Conservation (phyloP, 2,888 invertebrate species). For the Harmothoe impar region DNA sequence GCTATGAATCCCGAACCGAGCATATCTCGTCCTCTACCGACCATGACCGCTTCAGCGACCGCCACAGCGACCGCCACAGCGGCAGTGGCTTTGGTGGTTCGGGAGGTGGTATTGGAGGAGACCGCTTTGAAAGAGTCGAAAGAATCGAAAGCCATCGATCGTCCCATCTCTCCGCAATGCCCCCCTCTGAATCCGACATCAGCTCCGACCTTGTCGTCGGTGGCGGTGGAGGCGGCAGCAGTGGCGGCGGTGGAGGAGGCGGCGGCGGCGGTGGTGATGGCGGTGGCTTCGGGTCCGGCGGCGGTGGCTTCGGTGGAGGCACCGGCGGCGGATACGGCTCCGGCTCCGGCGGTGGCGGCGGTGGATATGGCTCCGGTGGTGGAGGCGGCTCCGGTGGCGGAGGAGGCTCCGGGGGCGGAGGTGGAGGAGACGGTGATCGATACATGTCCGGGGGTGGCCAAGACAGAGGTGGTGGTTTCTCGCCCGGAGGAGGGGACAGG, state of each 20-base stretch:
- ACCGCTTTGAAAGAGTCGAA: conserved; percentile 26
- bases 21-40: neutral
- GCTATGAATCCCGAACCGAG: conserved; percentile 4
- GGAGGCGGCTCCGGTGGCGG: conserved; percentile 1
- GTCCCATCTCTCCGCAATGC: neutral
- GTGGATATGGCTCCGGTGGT: conserved; percentile 32
- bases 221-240: conserved; percentile 38
- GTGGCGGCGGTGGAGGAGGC: neutral
- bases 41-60: neutral
- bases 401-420: neutral
- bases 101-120: conserved; percentile 27
- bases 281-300: neutral
- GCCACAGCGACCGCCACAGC: neutral
- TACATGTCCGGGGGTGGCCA: conserved; percentile 15
- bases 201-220: conserved; percentile 18
- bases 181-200: conserved; percentile 29
- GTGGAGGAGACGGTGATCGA: conserved; percentile 23
- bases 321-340: conserved; percentile 19
- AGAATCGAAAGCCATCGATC: neutral
- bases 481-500: conserved; percentile 16
- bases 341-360: neutral
- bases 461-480: conserved; percentile 35
- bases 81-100: neutral
- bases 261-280: conserved; percentile 28
- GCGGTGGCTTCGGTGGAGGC: neutral